phyloP scores from a whole-genome alignment of 1,140 invertebrate species.

The Drosophila funebris region DNA sequence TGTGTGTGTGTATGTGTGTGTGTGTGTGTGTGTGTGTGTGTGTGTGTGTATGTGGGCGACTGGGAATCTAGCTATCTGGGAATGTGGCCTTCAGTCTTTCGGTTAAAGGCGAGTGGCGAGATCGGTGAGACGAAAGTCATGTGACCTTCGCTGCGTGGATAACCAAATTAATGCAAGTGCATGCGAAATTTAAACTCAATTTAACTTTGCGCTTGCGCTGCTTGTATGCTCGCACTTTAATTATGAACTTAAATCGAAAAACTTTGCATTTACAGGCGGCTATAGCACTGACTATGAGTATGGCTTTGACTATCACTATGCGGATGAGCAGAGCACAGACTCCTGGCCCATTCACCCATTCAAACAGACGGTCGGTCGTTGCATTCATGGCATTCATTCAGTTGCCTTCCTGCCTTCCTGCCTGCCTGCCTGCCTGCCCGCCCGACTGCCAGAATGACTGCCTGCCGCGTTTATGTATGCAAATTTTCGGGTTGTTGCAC shows the following conservation, averaged over 20 bases:
- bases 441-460: background rate
- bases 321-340: background rate
- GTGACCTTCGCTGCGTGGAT: slow-evolving; percentile 59
- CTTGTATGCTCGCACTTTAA: slow-evolving; percentile 66
- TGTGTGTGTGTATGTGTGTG: background rate
- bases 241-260: slow-evolving; percentile 83
- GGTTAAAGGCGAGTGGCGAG: slow-evolving; percentile 29
- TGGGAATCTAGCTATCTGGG: slow-evolving; percentile 1
- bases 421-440: background rate
- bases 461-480: slow-evolving; percentile 47
- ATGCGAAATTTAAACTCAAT: slow-evolving; percentile 76
- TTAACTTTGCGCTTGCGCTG: slow-evolving; percentile 54
- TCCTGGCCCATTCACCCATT: slow-evolving; percentile 31
- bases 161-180: slow-evolving; percentile 57
- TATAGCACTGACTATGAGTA: background rate
- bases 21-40: background rate
- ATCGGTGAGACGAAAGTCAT: too few species aligned
- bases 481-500: slow-evolving; percentile 75
- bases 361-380: slow-evolving; percentile 58
- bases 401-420: background rate
- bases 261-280: slow-evolving; percentile 65
- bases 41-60: background rate
- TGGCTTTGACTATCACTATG: background rate
- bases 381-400: slow-evolving; percentile 65
- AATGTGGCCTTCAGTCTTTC: slow-evolving; percentile 11